Evolutionary conservation across 2,888 invertebrate species (phyloP), one percentile per base, ranked within the genome.

Genomic region (Stictocephala bisonia): DNA sequence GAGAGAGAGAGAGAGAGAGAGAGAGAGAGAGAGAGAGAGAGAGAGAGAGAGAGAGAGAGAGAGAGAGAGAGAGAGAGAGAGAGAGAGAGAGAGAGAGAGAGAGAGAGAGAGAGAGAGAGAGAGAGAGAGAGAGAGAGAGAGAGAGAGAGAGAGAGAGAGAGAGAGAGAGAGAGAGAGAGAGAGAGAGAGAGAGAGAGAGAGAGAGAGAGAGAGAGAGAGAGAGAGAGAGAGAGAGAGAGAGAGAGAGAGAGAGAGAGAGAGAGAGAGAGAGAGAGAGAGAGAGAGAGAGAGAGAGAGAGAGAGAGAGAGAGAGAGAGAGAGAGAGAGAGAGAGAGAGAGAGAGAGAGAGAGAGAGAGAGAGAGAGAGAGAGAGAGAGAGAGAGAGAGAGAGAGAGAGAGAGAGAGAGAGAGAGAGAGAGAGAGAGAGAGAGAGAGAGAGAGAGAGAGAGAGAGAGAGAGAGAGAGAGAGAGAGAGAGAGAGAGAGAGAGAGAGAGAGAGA

Each of bases 91-190:
- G 35, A 35, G 35, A 35, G 35, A 35, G 35, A 35, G 35, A 35
- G 35, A 35, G 35, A 35, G 35, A 35, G 35, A 35, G 35, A 35
- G 35, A 35, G 35, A 35, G 35, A 35, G 35, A 35, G 35, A 35
- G 35, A 35, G 35, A 35, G 35, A 35, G 35, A 35, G 35, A 35
- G 35, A 35, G 35, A 35, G 35, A 35, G 35, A 35, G 35, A 35
- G 35, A 35, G 35, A 35, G 35, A 35, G 35, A 50, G 35, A 35
- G 35, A 50, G 15, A 50, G 50, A 50, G 50, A 50, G 50, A 50
- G 50, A 50, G 50, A 50, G 50, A 50, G 50, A 50, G 50, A 50
- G 50, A 50, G 50, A 50, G 50, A 50, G 50, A 50, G 50, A 50
- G 50, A 50, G 50, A 50, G 50, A 50, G 50, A 50, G 50, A 50